Base-by-base conservation (phyloP, 1,140 invertebrate species). In the Meloidogyne chitwoodi region DNA sequence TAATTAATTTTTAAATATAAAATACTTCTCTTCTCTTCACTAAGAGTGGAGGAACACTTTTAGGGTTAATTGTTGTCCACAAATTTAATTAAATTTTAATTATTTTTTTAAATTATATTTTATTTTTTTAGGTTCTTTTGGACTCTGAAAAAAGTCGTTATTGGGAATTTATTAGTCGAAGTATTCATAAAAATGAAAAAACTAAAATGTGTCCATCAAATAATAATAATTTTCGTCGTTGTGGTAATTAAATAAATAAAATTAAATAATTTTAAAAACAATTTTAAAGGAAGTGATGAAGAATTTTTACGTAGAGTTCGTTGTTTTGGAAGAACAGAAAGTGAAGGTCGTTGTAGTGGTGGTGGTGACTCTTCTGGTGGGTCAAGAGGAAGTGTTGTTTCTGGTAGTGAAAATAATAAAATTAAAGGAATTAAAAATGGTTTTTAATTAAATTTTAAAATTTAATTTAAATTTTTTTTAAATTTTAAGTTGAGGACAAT, bases 301-400 rank as follows among this genome's bases (percentile, higher is more conserved):
- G 75, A 77, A 41, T 77, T 77, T 41, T 24, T 77, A 10, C 62
- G 71, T 26, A 70, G 41, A 64, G 72, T 72, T 29, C 31, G 66
- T 19, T 66, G 66, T 19, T 66, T 77, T 19, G 68, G 41, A 22
- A 56, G 75, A 19, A 75, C 71, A 16, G 75, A 74, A 29, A 77
- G 75, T 34, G 75, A 77, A 22, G 48, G 48, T 22, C 10, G 34
- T 38, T 0, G 8, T 38, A 8, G 34, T 38, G 8, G 34, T 38
- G 34, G 34, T 38, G 48, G 48, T n/a, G 38, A 69, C 6, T 69
- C 61, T n/a, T 44, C 44, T 19, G 61, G 26, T 12, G 66, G 68
- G 19, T 56, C 48, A 4, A 19, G 48, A n/a, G 68, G 68, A 44
- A 56, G 41, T 44, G 29, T 61, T 44, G 29, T 61, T n/a, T 61